Evolutionary conservation across 2,888 invertebrate species (phyloP), one percentile per base, ranked within the genome.

Genomic region (Campaea margaritaria): DNA sequence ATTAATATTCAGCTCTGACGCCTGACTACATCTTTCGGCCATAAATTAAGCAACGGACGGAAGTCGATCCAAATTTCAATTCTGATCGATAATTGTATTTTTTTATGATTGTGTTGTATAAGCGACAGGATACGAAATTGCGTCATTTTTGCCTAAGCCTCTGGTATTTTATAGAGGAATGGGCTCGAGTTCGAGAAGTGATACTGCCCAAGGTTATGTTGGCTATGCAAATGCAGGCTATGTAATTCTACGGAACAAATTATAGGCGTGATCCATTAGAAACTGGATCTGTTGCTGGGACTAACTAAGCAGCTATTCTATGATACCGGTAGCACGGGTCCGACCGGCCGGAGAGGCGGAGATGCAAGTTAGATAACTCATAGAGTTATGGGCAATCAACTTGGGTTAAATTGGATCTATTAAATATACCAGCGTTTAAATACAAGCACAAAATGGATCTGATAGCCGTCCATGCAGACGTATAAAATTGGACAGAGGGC

Each of bases 31-130:
- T 66, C 58, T 58, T 49, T 58, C 57, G 65, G 62, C 57, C 67
- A 73, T 76, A 67, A 77, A 74, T 68, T 65, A 38, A 64, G 72
- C 75, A 74, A 72, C 67, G 65, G 70, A 68, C 78, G 81, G 82
- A 81, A 78, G 73, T 64, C 58, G 53, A 66, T 64, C 67, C 62
- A 69, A 58, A 64, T 72, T 67, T 70, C 51, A 46, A 64, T 68
- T 61, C 43, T 48, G 53, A 68, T 70, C 46, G 42, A 39, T 73
- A 68, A 64, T 65, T 67, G 60, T 65, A 61, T 67, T 59, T 70
- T 45, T 61, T 53, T 41, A 44, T 52, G 9, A 14, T 63, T 27
- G 60, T 64, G 47, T 61, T 65, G 21, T 46, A 8, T 21, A 64
- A 70, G 67, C 73, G 76, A 71, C 66, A 71, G 70, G 69, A 72